A percentile compares a stretch with the other conserved stretches of the same genome.
phyloP scores from a whole-genome alignment of 1,140 invertebrate genomes.

The Babylonia areolata region DNA sequence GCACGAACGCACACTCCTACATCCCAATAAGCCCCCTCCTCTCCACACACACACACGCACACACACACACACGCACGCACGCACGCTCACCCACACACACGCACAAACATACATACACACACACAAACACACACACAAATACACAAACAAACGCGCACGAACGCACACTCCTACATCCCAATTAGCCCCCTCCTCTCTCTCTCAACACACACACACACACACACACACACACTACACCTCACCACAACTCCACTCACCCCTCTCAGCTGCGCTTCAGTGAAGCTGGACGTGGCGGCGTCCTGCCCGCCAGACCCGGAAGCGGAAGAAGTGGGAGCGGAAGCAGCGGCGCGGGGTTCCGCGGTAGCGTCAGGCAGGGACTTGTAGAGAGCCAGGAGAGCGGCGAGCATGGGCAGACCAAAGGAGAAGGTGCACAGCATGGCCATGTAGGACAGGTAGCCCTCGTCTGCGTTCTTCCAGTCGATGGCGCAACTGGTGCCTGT shows the following conservation, averaged over 20 bases:
- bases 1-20: too few relatives aligned
- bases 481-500: constrained; percentile 58
- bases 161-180: not conserved
- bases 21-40: too few relatives aligned
- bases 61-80: too few relatives aligned
- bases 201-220: too few relatives aligned
- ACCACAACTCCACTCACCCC: constrained; percentile 42
- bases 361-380: constrained; percentile 4
- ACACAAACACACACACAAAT: too few relatives aligned
- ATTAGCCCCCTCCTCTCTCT: not conserved
- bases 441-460: constrained; percentile 56
- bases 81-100: too few relatives aligned
- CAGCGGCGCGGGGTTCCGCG: constrained; percentile 13
- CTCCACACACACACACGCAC: too few relatives aligned
- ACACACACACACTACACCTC: too few relatives aligned
- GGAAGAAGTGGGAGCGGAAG: not conserved
- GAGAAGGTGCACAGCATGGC: constrained; percentile 43
- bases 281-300: constrained; percentile 31
- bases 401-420: constrained; percentile 40
- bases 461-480: constrained; percentile 58
- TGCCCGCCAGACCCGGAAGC: not conserved
- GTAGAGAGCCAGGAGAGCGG: constrained; percentile 41
- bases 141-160: too few relatives aligned
- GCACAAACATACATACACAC: too few relatives aligned
- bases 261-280: constrained; percentile 51